phyloP scores from a whole-genome alignment of 2,113 vertebrate species.

The Dipodomys stephensi region DNA sequence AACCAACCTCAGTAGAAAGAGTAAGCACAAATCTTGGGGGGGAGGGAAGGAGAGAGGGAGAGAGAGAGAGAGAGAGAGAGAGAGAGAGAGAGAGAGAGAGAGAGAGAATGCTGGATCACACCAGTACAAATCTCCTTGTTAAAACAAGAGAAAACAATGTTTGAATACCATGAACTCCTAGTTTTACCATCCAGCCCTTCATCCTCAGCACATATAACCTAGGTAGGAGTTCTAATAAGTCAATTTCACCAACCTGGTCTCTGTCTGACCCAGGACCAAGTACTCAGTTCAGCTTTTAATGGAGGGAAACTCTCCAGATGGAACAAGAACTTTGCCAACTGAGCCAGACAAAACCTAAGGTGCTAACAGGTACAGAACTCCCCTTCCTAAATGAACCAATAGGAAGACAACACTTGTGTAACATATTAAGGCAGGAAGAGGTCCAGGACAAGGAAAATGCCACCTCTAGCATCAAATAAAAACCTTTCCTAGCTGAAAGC shows the following conservation, averaged over 20 bases:
- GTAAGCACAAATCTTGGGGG: no score
- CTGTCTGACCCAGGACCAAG: background rate
- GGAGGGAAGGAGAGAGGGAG: no score
- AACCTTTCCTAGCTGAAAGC: background rate
- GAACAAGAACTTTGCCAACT: background rate
- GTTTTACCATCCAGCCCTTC: background rate
- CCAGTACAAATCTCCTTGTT: slow-evolving; percentile 6
- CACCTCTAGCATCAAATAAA: background rate
- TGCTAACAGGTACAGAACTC: fast-evolving
- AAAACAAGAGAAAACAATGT: slow-evolving; percentile 45
- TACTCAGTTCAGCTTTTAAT: background rate
- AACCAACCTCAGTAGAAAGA: slow-evolving; percentile 53
- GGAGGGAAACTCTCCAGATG: background rate
- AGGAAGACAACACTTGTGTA: background rate
- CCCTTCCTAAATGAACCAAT: background rate
- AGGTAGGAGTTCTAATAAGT: background rate
- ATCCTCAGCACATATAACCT: background rate
- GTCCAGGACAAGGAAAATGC: background rate
- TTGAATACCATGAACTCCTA: background rate
- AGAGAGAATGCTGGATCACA: background rate
- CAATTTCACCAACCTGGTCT: background rate
- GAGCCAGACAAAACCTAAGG: background rate
- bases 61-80: no score
- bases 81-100: no score
- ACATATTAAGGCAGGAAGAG: background rate